A percentile compares a stretch with the other conserved stretches of the same genome.
These are phyloP conservation scores for Argopecten irradians DNA, from an alignment of 1,140 invertebrate genomes.

Conservation along the genomic window DNA sequence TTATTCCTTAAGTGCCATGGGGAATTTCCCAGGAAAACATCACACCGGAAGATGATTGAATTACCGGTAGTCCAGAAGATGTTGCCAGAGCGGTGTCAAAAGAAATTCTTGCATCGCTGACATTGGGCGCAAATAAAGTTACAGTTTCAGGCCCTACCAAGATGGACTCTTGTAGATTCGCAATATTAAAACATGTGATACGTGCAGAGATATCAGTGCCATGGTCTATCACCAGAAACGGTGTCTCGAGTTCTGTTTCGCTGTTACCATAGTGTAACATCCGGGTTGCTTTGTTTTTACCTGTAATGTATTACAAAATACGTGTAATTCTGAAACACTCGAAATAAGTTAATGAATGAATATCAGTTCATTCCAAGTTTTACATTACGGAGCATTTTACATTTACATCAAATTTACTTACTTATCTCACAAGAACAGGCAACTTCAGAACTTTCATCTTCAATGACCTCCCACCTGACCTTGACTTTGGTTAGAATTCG, in stretches of 20 bases:
- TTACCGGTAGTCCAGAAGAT: neutral
- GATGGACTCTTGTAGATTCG: neutral
- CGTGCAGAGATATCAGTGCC: constrained; percentile 23
- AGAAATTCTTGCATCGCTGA: neutral
- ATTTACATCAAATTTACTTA: no score
- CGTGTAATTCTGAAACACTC: no score
- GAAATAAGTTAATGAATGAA: no score
- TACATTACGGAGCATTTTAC: neutral
- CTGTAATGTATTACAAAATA: neutral
- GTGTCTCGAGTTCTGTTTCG: neutral
- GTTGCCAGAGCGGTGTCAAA: neutral
- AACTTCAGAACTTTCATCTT: constrained; percentile 46
- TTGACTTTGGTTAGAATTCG: neutral
- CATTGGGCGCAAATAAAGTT: neutral
- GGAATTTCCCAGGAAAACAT: constrained; percentile 21
- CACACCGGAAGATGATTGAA: neutral
- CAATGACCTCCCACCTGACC: constrained; percentile 39
- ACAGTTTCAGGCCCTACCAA: neutral
- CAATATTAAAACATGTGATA: constrained; percentile 31
- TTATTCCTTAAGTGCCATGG: constrained; percentile 6
- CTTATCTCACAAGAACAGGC: constrained; percentile 43
- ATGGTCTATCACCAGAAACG: neutral
- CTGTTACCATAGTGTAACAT: neutral
- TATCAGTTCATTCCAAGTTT: no score
- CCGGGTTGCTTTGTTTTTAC: neutral